Evolutionary conservation across 1,140 invertebrate genomes (phyloP), one percentile per base, ranked within the genome.

Genomic region (Hypsibius dujardini): DNA sequence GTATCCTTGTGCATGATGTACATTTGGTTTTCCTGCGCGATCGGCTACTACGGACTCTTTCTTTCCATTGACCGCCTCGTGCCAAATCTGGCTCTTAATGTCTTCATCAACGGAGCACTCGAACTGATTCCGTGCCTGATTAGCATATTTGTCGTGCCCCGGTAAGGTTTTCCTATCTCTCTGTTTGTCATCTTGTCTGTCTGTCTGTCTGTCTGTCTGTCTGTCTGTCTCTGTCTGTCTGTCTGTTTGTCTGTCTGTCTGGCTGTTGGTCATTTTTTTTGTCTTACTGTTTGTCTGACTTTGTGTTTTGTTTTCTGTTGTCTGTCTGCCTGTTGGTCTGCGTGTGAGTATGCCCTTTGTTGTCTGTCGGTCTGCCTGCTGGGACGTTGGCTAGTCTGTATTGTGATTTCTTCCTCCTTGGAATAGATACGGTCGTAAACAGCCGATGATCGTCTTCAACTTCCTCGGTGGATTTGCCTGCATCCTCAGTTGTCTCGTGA

Each of bases 1-100:
- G 42, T 42, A 7, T 15, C 62, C 12, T 15, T 67, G 12, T 15
- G 12, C 62, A 15, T 67, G 42, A 67, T 67, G 62, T 67, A 67
- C 42, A 67, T 67, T 42, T 67, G 62, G 62, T 67, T 67, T 42
- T 67, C 62, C 62, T 67, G 12, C 12, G 62, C 12, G 12, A 12
- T 67, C 12, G 62, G 62, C 12, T 67, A 67, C 62, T 67, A 67
- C 42, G 62, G 62, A 67, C 42, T 67, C 3, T 67, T 45, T 3
- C 45, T 67, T 42, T 12, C 62, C 12, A 15, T 42, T 12, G 62
- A 12, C 7, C 62, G 3, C 12, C 12, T 67, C 12, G 62, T 45
- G 3, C 12, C 3, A 12, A 12, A 67, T 42, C 12, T 45, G 3
- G 62, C 62, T 42, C 12, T 67, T 3, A 67, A 67, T 42, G 12